phyloP scores from a whole-genome alignment of 2,888 invertebrate genomes.

The Crocallis elinguaria region DNA sequence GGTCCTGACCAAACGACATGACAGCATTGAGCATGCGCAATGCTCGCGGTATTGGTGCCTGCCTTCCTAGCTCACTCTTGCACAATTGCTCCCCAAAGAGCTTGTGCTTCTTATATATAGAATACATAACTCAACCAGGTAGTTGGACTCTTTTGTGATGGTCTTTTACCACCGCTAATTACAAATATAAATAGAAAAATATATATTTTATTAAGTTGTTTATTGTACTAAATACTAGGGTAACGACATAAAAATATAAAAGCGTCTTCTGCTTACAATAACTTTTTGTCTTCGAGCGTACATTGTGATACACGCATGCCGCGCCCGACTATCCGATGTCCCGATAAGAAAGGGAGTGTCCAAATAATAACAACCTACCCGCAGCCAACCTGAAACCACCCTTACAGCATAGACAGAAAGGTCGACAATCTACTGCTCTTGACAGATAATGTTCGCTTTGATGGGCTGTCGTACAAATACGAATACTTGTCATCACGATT shows the following conservation, averaged over 20 bases:
- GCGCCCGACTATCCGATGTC: conserved; percentile 47
- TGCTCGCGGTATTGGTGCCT: too few species aligned
- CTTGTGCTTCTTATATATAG: too few species aligned
- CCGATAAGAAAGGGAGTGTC: conserved; percentile 55
- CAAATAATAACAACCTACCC: conserved; percentile 38
- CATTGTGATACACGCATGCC: conserved; percentile 35
- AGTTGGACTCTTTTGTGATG: too few species aligned
- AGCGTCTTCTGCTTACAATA: not conserved
- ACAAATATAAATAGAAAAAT: too few species aligned
- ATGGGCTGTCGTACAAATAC: conserved; percentile 28
- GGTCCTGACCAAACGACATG: too few species aligned
- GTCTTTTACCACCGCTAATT: too few species aligned
- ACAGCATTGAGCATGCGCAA: too few species aligned
- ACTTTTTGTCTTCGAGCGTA: conserved; percentile 37
- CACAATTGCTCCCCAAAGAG: too few species aligned
- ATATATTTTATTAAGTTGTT: too few species aligned
- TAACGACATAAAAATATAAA: not conserved
- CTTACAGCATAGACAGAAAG: conserved; percentile 16
- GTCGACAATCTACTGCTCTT: conserved; percentile 3
- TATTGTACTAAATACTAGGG: too few species aligned
- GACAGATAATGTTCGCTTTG: conserved; percentile 15
- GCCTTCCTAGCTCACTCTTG: too few species aligned
- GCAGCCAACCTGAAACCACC: conserved; percentile 12
- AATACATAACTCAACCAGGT: too few species aligned
- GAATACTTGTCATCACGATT: conserved; percentile 43